Evolutionary conservation across 1,140 invertebrate species (phyloP).

Genomic region (Drosophila yakuba): DNA sequence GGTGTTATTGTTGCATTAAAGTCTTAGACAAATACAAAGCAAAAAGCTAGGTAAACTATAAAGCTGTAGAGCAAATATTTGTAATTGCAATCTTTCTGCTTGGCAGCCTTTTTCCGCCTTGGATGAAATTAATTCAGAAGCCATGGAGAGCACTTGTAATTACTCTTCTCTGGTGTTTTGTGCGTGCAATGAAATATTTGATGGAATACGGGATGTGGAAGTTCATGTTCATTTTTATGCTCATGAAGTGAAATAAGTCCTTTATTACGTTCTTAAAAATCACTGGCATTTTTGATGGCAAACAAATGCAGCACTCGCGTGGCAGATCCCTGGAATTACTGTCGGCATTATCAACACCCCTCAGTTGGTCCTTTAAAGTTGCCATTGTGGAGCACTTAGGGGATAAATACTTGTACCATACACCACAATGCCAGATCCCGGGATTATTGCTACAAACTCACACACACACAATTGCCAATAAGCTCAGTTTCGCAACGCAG

Average conservation of each 20-base stretch:
- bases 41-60: neutral
- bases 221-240: no score
- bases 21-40: neutral
- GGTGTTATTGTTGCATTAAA: neutral
- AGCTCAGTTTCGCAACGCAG: constrained; percentile 15
- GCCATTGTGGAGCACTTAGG: constrained; percentile 32
- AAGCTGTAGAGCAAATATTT: neutral
- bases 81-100: constrained; percentile 2
- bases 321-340: constrained; percentile 23
- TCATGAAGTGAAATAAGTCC: neutral
- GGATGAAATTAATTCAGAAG: constrained; percentile 6
- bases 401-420: constrained; percentile 5
- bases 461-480: constrained; percentile 28
- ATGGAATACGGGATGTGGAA: no score
- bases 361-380: constrained; percentile 34
- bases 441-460: neutral
- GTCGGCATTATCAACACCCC: constrained; percentile 2
- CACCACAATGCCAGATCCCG: constrained; percentile 16
- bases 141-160: constrained; percentile 17
- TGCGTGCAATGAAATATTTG: neutral
- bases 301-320: neutral
- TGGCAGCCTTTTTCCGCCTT: constrained; percentile 3
- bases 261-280: constrained; percentile 6
- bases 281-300: neutral
- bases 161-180: neutral